Base-by-base conservation (phyloP, 1,140 invertebrate genomes). In the Rhysida immarginata region DNA sequence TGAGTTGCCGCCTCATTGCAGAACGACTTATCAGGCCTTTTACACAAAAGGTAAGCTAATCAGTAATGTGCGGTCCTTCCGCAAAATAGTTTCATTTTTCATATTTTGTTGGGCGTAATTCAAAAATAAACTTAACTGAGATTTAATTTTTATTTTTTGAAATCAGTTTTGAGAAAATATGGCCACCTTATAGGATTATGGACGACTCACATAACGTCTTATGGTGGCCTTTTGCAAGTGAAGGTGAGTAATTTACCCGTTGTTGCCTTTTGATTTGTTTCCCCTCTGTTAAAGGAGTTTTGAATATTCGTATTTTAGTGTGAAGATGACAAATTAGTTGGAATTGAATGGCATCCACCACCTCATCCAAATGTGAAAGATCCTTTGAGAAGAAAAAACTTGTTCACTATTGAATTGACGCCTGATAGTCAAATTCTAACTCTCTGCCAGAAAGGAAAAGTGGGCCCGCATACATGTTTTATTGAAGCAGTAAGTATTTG, bases 171-270 rank as follows among this genome's bases (percentile, higher is more conserved):
- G 18, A 18, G 54, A 18, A 53, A 53, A 43, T 56, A 56, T 56
- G 55, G 55, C 5, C 14, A 53, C 1, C 8, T 50, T 3, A 20
- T 55, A 13, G 56, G 56, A 18, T 16, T 55, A 13, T 58, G 56
- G 56, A 52, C 55, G 53, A 21, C 56, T 24, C 24, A 55, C 18
- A 48, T 54, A 14, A 16, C 41, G 11, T 46, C 13, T 1, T 58
- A 58, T 55, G 56, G 56, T 16, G 56, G 56, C 13, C 56, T 58
- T 13, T 3, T 58, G 13, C 42, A 58, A 49, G 53, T 58, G 11
- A 55, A 46, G 29, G 56, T 58, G 35, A 54, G 8, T 54, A 3
- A 5, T n/a, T 52, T 16, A 52, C 3, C 16, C 23, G 8, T 52
- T 24, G 26, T 25, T 52, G 26, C 21, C 21, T 14, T 35, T 26